Base-by-base conservation (phyloP, 2,797 vertebrate species). In the Vespertilio murinus region DNA sequence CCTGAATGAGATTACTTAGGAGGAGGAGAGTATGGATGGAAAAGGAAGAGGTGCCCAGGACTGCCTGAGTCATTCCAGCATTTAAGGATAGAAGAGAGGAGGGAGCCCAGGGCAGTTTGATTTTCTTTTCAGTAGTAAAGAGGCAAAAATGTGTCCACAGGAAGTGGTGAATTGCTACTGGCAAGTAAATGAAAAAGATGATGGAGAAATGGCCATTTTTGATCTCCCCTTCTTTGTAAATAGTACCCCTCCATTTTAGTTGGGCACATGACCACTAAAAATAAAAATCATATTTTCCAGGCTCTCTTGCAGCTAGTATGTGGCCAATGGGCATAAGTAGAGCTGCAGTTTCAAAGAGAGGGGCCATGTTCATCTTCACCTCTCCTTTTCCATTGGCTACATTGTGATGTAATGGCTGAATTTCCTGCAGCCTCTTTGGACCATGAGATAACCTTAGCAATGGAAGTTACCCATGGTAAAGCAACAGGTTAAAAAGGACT, bases 351-450 rank as follows among this genome's bases (percentile, higher is more conserved):
- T 78, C 59, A 82, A 52, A 87, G 35, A 18, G 40, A 82, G 17
- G 28, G 14, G 22, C 6, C 13, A 2, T 65, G 45, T 20, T 79
- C 52, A 13, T 79, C 52, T 61, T 91, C n/a, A 54, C 9, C 23
- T 30, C 30, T 74, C 35, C 69, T 74, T 85, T 92, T 65, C 30
- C 67, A 35, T n/a, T 89, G 61, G 80, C 77, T 84, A 12, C 67
- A 84, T 35, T 88, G 45, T 88, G 82, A 30, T 40, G 23, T 56
- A 18, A 69, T 38, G 71, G 77, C 77, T 84, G 71, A 81, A 90
- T 77, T 80, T 80, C 65, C 75, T 93, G 77, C 70, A 84, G 81
- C 59, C 38, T 33, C 78, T 87, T 79, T 90, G 40, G 6, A 33
- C 74, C 35, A 12, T 70, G 61, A 87, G 52, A 11, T 49, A 6